phyloP scores from a whole-genome alignment of 2,888 invertebrate genomes.

The Muschampia staudingeri region DNA sequence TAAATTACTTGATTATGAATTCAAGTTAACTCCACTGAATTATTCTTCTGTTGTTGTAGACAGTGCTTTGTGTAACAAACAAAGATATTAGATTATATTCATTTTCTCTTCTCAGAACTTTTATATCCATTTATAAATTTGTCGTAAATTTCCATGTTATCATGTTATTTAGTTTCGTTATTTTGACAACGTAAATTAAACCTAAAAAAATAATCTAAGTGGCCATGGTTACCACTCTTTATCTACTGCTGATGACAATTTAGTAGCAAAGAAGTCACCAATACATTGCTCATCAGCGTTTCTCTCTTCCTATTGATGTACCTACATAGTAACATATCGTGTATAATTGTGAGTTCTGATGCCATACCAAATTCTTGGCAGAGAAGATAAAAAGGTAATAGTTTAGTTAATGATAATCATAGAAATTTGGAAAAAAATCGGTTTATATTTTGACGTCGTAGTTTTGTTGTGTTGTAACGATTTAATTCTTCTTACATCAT shows the following conservation, averaged over 20 bases:
- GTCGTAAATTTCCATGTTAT: not conserved
- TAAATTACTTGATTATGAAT: constrained; percentile 92
- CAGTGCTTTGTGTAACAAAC: constrained; percentile 88
- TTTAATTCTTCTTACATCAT: not conserved
- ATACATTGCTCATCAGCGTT: not conserved
- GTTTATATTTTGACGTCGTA: no score
- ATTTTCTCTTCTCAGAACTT: constrained; percentile 76
- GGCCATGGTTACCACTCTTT: no score
- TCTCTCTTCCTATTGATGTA: not conserved
- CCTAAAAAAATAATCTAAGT: not conserved
- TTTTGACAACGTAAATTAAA: not conserved
- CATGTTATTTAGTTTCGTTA: no score
- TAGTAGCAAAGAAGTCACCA: not conserved
- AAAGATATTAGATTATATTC: constrained; percentile 86
- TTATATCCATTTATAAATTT: constrained; percentile 64
- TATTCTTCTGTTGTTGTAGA: constrained; percentile 90
- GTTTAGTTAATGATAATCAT: no score
- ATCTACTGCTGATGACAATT: no score
- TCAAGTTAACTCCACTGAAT: constrained; percentile 90
- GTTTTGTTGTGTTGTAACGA: no score
- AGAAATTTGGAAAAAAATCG: no score
- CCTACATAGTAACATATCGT: no score
- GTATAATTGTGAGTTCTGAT: no score
- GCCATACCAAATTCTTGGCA: no score
- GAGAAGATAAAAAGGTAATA: no score